Evolutionary conservation across 2,113 vertebrate species (phyloP).

Genomic region (Caracal caracal): DNA sequence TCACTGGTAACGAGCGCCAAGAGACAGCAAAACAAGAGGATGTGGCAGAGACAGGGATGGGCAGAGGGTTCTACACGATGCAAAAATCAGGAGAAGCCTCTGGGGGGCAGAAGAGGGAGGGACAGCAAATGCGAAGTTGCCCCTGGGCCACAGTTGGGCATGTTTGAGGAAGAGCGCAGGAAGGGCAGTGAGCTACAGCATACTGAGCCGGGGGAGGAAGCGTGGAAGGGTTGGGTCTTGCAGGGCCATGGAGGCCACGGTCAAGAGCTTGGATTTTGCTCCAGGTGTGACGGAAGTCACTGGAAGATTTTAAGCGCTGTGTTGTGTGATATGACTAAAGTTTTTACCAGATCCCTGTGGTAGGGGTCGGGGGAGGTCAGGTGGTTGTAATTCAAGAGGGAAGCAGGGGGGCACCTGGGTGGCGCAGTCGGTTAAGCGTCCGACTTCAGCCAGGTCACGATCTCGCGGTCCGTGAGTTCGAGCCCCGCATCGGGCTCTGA

Average conservation of each 20-base stretch:
- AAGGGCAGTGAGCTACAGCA: neutral
- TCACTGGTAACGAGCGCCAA: neutral
- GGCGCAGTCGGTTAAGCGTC: no score
- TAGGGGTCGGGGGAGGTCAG: neutral
- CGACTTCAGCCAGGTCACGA: no score
- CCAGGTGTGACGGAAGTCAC: neutral
- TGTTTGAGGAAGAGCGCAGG: neutral
- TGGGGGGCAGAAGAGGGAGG: neutral
- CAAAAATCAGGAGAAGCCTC: neutral
- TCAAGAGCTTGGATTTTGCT: neutral
- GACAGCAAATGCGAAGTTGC: neutral
- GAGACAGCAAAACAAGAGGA: neutral
- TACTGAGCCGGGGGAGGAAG: accelerated
- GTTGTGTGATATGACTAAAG: neutral
- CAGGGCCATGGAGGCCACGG: neutral
- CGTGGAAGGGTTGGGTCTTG: neutral
- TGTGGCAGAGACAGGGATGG: neutral
- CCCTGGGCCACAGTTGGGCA: neutral
- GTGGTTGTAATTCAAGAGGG: neutral
- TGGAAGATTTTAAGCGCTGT: neutral
- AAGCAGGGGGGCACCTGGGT: no score
- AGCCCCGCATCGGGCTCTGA: no score
- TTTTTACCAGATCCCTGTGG: neutral
- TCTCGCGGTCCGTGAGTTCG: no score
- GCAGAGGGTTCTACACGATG: neutral